Evolutionary conservation across 2,797 vertebrate species (phyloP).

Genomic region (Diplodus puntazzo): DNA sequence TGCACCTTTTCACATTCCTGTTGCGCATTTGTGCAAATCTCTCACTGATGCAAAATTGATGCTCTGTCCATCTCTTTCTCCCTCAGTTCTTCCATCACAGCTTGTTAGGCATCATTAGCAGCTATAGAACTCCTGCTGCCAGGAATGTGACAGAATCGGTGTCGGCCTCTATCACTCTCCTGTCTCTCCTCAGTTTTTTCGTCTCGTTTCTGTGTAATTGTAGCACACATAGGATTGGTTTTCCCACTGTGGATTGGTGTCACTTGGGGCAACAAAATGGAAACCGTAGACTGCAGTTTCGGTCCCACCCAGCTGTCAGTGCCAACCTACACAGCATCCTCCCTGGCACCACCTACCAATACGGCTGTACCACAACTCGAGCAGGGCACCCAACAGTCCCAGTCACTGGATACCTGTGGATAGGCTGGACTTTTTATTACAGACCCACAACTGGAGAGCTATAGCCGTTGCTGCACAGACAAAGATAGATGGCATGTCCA

Average conservation of each 20-base stretch:
- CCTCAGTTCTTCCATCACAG: slow-evolving; percentile 42
- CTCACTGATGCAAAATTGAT: slow-evolving; percentile 15
- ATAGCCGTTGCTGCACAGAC: slow-evolving; percentile 33
- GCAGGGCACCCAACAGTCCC: slow-evolving; percentile 42
- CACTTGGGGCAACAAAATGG: slow-evolving; percentile 59
- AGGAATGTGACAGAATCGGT: slow-evolving; percentile 63
- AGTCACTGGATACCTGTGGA: slow-evolving; percentile 53
- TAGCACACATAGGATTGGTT: slow-evolving; percentile 53
- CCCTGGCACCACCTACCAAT: slow-evolving; percentile 64
- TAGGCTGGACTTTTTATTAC: slow-evolving; percentile 76
- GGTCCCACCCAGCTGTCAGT: slow-evolving; percentile 49
- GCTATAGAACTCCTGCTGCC: slow-evolving; percentile 31
- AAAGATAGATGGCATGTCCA: slow-evolving; percentile 61
- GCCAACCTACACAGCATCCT: slow-evolving; percentile 44
- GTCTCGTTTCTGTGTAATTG: slow-evolving; percentile 26
- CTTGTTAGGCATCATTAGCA: slow-evolving; percentile 57
- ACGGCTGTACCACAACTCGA: slow-evolving; percentile 40
- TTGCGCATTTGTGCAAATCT: slow-evolving; percentile 13
- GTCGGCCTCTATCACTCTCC: slow-evolving; percentile 47
- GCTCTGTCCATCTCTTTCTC: slow-evolving; percentile 34
- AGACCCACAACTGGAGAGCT: slow-evolving; percentile 52
- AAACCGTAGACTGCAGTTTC: slow-evolving; percentile 56
- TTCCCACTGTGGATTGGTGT: slow-evolving; percentile 63
- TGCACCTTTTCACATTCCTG: slow-evolving; percentile 21
- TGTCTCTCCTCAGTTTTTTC: slow-evolving; percentile 26